Base-by-base conservation (phyloP, 2,113 vertebrate genomes). In the Pelvicachromis taeniatus region DNA sequence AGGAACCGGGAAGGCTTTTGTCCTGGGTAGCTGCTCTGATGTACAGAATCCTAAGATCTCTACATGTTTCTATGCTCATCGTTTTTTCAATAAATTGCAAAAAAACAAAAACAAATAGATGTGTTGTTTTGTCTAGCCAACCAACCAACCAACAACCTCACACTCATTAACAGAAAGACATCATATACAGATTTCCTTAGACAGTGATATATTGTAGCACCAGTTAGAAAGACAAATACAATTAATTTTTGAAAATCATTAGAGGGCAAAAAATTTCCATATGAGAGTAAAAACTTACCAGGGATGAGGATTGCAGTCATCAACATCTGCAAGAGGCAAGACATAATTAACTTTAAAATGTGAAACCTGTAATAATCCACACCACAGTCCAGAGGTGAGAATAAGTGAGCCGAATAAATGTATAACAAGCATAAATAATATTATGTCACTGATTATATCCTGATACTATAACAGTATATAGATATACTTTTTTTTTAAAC, bases 231-330 rank as follows among this genome's bases (percentile, higher is more conserved):
- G 29, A 29, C 16, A 50, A 50, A 50, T 16, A 17, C 45, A 17
- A 4, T 23, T 23, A 16, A 48, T 73, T 29, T 73, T 16, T 73
- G 1, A 50, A 73, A 10, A 73, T 73, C 14, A 31, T 31, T 50
- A 50, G 16, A 73, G 21, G 23, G 23, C 23, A 50, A 73, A 73
- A 73, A 31, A 31, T 73, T 73, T 73, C 26, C 10, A 19, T 52
- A 52, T 19, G 7, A 9, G 16, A 13, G 26, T 45, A 10, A 16
- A 54, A 33, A 7, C 98, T 97, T 94, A 99, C 98, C 98, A 99
- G 3, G 98, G 98, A 86, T 98, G 96, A 42, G 98, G 98, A 78
- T 96, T 99, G 91, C 98, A 99, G 92, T 99, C 98, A 19, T 99
- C 97, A 17, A 97, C 97, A 83, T 99, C 98, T 99, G 95, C 1